A percentile compares a stretch with the other conserved stretches of the same genome.
These are phyloP conservation scores for Lasioglossum morio DNA, from an alignment of 2,888 invertebrate species.

Conservation along the genomic window DNA sequence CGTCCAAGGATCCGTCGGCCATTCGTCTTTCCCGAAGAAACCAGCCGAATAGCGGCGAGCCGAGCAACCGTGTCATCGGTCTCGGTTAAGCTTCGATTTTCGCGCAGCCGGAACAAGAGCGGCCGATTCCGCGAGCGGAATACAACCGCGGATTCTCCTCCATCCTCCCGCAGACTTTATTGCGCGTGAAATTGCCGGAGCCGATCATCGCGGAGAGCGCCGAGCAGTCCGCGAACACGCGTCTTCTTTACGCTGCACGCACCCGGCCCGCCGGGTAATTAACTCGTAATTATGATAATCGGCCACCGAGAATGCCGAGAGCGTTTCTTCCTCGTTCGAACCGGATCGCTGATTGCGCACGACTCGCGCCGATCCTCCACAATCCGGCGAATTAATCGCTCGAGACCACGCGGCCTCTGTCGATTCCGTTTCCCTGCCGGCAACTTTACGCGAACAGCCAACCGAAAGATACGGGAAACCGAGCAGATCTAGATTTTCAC, in stretches of 20 bases:
- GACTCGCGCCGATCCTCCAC: neutral
- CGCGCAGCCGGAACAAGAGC: constrained; percentile 39
- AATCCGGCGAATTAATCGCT: constrained; percentile 5
- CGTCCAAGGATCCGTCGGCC: constrained; percentile 68
- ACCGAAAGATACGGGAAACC: neutral
- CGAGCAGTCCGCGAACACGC: constrained; percentile 14
- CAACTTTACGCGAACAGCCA: neutral
- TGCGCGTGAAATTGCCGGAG: constrained; percentile 52
- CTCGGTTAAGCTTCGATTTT: constrained; percentile 34
- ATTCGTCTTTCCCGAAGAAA: constrained; percentile 64
- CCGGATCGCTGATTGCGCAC: constrained; percentile 38
- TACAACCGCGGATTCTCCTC: constrained; percentile 4
- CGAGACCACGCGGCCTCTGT: neutral
- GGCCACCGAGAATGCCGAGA: constrained; percentile 33
- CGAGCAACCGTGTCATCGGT: constrained; percentile 21
- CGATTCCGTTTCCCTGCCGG: neutral
- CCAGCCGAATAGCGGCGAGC: constrained; percentile 32
- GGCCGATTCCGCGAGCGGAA: constrained; percentile 21
- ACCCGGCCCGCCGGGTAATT: constrained; percentile 36
- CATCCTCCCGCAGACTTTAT: constrained; percentile 44
- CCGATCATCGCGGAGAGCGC: constrained; percentile 29
- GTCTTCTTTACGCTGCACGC: constrained; percentile 11
- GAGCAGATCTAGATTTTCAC: neutral
- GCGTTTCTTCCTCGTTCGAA: constrained; percentile 47
- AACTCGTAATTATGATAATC: constrained; percentile 59